Conservation (phyloP, 64 coral and sea anemone genomes). For the Actinia tenebrosa region DNA sequence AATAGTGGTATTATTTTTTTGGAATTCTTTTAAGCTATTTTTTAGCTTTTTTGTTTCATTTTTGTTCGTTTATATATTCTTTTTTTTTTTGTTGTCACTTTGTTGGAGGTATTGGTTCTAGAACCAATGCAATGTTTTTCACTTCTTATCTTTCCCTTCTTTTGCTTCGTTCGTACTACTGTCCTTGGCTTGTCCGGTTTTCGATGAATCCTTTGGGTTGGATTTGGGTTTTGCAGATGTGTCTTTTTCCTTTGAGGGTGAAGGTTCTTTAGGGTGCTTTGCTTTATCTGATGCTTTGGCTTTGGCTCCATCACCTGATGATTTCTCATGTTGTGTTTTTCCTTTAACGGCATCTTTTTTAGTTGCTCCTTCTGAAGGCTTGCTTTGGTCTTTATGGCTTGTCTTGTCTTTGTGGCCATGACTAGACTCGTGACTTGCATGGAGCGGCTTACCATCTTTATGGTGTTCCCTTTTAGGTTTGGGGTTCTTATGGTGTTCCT, state of each 20-base stretch:
- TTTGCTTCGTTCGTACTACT: not conserved
- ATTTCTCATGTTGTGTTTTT: slow-evolving; percentile 15
- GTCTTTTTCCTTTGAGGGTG: not conserved
- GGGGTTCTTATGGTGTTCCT: not conserved
- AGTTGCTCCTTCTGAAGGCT: not conserved
- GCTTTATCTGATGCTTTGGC: not conserved
- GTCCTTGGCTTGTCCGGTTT: too few relatives aligned
- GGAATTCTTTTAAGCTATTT: slow-evolving; percentile 15
- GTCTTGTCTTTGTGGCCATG: not conserved
- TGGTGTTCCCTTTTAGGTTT: not conserved
- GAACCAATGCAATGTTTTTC: not conserved
- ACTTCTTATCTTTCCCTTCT: not conserved
- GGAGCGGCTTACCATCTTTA: not conserved
- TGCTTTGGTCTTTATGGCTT: not conserved
- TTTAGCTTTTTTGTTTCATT: slow-evolving; percentile 15
- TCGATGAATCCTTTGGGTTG: too few relatives aligned
- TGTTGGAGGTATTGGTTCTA: not conserved
- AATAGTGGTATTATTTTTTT: slow-evolving; percentile 4
- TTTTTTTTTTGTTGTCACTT: not conserved
- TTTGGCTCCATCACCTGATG: slow-evolving; percentile 1
- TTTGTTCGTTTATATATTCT: not conserved
- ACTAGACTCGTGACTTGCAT: not conserved
- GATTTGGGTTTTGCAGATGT: not conserved
- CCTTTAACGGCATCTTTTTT: slow-evolving; percentile 28
- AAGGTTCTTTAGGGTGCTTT: not conserved